A percentile compares a stretch with the other conserved stretches of the same genome.
These are phyloP conservation scores for Tichodroma muraria DNA, from an alignment of 2,113 vertebrate species.

Conservation along the genomic window DNA sequence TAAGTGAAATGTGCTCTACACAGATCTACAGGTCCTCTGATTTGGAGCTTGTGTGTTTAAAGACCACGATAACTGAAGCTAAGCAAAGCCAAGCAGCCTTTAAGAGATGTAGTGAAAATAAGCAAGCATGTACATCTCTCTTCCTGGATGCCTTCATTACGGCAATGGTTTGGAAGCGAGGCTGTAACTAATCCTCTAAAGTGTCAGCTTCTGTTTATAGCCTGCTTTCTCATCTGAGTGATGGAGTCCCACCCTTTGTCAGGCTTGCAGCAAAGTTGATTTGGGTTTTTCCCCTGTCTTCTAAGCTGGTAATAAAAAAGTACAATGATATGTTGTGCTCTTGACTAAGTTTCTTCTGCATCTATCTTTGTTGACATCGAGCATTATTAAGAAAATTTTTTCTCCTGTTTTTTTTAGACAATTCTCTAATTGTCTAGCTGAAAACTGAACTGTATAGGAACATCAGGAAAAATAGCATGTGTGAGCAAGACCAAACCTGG, in stretches of 20 bases:
- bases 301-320: neutral
- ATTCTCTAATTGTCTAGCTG: neutral
- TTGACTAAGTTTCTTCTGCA: neutral
- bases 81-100: neutral
- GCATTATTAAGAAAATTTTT: neutral
- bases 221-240: neutral
- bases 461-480: neutral
- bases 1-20: neutral
- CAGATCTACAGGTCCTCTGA: rapidly evolving
- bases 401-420: neutral
- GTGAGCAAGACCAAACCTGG: neutral
- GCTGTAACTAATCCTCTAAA: neutral
- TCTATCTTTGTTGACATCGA: neutral
- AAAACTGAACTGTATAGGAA: neutral
- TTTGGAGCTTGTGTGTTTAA: neutral
- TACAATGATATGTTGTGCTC: neutral
- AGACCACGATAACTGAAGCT: neutral
- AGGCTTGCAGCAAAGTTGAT: neutral
- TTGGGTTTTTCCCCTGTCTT: rapidly evolving
- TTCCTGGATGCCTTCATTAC: neutral
- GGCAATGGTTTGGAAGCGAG: neutral
- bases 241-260: neutral
- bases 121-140: neutral
- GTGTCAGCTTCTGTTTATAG: neutral
- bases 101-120: neutral